phyloP scores from a whole-genome alignment of 2,113 vertebrate species.

The Cacatua alba region DNA sequence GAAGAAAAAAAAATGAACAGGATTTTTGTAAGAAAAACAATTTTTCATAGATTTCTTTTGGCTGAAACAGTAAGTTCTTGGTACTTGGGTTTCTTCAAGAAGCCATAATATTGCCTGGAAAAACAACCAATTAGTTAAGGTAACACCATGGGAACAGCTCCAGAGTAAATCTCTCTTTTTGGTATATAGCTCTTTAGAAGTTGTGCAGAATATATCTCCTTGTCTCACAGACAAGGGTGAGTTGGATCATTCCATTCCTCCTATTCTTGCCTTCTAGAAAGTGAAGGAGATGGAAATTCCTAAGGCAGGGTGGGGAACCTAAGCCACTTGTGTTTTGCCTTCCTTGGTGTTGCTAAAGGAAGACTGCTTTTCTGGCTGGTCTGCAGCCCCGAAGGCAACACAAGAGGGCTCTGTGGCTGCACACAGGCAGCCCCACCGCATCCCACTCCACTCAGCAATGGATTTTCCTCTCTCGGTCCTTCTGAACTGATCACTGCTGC shows the following conservation, averaged over 20 bases:
- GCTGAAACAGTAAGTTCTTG: neutral
- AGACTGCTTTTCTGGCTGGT: neutral
- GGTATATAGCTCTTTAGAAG: neutral
- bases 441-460: accelerated
- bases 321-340: neutral
- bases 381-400: conserved; percentile 10
- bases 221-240: neutral
- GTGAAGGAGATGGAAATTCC: neutral
- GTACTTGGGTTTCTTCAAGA: neutral
- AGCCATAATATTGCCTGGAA: neutral
- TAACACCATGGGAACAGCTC: neutral
- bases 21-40: neutral
- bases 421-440: neutral
- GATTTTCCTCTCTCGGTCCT: neutral
- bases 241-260: neutral
- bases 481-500: accelerated
- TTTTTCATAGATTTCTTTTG: neutral
- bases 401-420: conserved; percentile 66
- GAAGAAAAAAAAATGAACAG: neutral
- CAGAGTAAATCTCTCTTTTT: neutral
- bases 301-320: accelerated
- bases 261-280: neutral
- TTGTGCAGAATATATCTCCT: neutral
- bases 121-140: neutral
- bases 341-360: neutral